Evolutionary conservation across 2,113 vertebrate genomes (phyloP), one percentile per base, ranked within the genome.

Genomic region (Pseudolaguvia tuberculata): DNA sequence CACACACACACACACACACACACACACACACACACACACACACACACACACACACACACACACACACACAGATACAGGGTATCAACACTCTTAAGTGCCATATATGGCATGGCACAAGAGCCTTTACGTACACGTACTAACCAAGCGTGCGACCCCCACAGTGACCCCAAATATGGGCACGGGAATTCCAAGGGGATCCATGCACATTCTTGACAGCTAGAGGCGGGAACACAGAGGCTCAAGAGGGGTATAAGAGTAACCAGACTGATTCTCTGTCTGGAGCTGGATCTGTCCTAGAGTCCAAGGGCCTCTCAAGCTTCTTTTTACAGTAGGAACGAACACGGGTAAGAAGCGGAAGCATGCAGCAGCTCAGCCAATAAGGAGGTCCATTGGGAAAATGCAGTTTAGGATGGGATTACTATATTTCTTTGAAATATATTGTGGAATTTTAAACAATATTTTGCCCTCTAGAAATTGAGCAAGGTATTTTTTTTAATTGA

Each of bases 141-240:
- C 14, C 17, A 13, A 84, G 79, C 84, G 88, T 94, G 93, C 92
- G 94, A 86, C 93, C 83, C 61, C 76, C 80, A 83, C 42, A 66
- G 88, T 45, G 89, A 85, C 78, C 89, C 94, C 95, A 94, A 95
- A 96, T 95, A 95, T 93, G 94, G 95, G 84, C 85, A 84, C 85
- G 86, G 87, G 78, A 79, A 86, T 87, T 87, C 87, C 83, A 74
- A 75, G 2, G n/a, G 81, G 76, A 83, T 78, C 77, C 75, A 72
- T 68, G 57, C 83, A 82, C 85, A 85, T 88, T 86, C 85, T 84
- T 65, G 13, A 17, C 77, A 53, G 77, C 70, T 57, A 74, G 73
- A 75, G n/a, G 68, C 9, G 56, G 20, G 27, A 21, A 55, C 48
- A 57, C 45, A 15, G 39, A 39, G 63, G 57, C 31, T 51, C 1